Base-by-base conservation (phyloP, 1,140 invertebrate genomes). In the Neodiprion fabricii region DNA sequence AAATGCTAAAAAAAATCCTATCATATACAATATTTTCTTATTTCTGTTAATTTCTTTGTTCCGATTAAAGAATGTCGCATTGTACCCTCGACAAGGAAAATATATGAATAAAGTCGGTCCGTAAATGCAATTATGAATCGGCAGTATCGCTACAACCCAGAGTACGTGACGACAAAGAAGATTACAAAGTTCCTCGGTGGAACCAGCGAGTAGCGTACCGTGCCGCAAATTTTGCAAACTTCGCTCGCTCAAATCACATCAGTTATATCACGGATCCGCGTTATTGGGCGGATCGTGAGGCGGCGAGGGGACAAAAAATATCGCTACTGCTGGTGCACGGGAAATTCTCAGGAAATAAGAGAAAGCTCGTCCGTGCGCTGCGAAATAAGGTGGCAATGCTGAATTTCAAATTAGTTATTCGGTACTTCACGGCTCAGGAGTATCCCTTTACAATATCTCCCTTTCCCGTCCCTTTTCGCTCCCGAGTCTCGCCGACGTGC, bases 381-480 rank as follows among this genome's bases (percentile, higher is more conserved):
- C 23, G 61, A 72, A 50, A 77, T 72, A 74, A 72, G 73, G 77
- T 75, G 68, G 73, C 79, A 68, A 69, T 47, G 17, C 79, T 81
- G 82, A 83, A 85, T 85, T 84, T 82, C 73, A 80, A 83, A 80
- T 84, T 73, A 78, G 72, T 76, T 75, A 74, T 65, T 68, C 72
- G 23, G 40, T 53, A 67, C 67, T 69, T 69, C 12, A 17, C 53
- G 53, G n/a, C 53, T 61, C 67, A 21, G 21, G 67, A 12, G 9
- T 69, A 23, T 69, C 67, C 17, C 21, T 69, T 47, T 21, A 21
- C 67, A 69, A 47, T 40, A 21, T 69, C 17, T 65, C 17, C 12
- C 12, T 65, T 17, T 65, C 61, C 40, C 4, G 3, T 14, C 67
- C 40, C 12, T 14, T 65, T 7, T 65, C 61, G 12, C 17, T 7